Evolutionary conservation across 2,113 vertebrate species (phyloP), one percentile per base, ranked within the genome.

Genomic region (Bambusicola thoracicus): DNA sequence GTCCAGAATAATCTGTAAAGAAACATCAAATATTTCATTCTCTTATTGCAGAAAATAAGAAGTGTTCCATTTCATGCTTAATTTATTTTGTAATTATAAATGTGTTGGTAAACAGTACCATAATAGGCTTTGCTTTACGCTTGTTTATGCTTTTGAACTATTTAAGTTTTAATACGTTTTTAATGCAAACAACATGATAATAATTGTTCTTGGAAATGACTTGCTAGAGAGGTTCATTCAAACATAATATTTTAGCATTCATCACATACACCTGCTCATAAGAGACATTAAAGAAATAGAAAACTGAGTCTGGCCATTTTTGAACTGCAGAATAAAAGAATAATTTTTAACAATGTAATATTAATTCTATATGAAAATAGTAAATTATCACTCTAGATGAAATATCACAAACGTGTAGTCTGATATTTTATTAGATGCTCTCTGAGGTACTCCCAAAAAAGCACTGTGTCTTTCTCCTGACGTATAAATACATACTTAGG

Each of bases 31-130:
- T 96, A 96, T 96, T 95, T 97, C 91, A 77, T 81, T 95, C 91
- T 88, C 97, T 94, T 96, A 96, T 93, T 84, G 97, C 93, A 96
- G 92, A 97, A 97, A 96, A 97, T 82, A 68, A 94, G 88, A 97
- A 97, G 91, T 96, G 95, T 97, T 98, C 97, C 94, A 98, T 98
- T 98, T 98, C 98, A 98, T 88, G 97, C 97, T 96, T 97, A 98
- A 98, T 98, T 98, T 98, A 96, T 95, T 98, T 98, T 97, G 96
- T 97, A 98, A 98, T 98, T 98, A 97, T 92, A 96, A 97, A 97
- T 96, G 89, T 97, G 96, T 97, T 98, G 96, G 97, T 98, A 98
- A 98, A 98, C 97, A 97, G 94, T 74, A 85, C 67, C 95, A 93
- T 97, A 96, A 97, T 96, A 95, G 93, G 97, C 96, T 96, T 95